phyloP scores from a whole-genome alignment of 2,888 invertebrate genomes.

The Thyatira batis region DNA sequence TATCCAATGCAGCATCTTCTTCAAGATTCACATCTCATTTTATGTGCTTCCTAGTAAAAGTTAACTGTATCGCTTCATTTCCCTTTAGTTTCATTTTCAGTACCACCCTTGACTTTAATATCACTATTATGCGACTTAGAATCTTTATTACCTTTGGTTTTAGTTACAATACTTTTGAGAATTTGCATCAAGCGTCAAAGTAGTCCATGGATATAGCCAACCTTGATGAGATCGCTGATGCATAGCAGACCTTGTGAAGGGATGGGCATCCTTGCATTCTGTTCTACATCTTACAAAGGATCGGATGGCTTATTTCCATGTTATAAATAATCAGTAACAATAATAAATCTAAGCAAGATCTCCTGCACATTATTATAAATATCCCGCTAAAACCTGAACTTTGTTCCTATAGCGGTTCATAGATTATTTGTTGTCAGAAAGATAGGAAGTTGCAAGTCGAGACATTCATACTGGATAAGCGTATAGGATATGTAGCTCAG shows the following conservation, averaged over 20 bases:
- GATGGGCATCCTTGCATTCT: conserved; percentile 3
- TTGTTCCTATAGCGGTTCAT: background rate
- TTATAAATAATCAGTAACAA: background rate
- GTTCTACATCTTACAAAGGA: background rate
- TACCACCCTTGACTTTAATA: background rate
- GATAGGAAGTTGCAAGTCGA: background rate
- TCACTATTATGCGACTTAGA: background rate
- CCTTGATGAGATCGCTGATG: conserved; percentile 2
- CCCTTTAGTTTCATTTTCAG: background rate
- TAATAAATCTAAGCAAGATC: too few species aligned
- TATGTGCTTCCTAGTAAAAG: background rate
- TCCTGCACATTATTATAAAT: background rate
- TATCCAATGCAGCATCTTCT: background rate
- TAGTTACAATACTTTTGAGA: background rate
- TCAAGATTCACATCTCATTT: background rate
- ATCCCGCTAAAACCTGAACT: background rate
- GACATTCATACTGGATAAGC: background rate
- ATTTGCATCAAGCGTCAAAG: background rate
- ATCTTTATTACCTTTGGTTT: background rate
- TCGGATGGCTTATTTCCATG: background rate
- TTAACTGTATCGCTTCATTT: background rate
- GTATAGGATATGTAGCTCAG: background rate
- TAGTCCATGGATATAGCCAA: background rate
- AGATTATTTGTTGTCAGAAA: background rate
- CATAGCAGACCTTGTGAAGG: background rate